phyloP scores from a whole-genome alignment of 2,888 invertebrate species.

The Tetragnatha montana region DNA sequence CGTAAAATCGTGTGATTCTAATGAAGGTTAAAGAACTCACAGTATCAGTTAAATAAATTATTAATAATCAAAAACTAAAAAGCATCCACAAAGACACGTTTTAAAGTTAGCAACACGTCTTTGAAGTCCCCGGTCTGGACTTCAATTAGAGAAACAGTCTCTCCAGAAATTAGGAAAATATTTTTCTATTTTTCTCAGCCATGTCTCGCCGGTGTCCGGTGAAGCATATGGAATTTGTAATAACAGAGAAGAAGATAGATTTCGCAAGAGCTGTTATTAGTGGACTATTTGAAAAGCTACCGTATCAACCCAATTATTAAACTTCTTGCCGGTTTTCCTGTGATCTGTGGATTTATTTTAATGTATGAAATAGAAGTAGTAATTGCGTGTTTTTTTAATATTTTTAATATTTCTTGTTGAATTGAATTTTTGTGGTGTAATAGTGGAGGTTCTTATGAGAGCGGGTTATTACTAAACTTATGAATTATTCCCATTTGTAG shows the following conservation, averaged over 20 bases:
- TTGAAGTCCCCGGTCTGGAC: not conserved
- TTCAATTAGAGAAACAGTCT: not conserved
- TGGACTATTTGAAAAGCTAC: not conserved
- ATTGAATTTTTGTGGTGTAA: not conserved
- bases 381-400: not conserved
- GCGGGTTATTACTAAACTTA: too few relatives aligned
- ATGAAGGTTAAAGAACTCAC: too few relatives aligned
- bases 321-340: not conserved
- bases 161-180: not conserved
- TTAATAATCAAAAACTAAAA: too few relatives aligned
- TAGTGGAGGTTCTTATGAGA: too few relatives aligned
- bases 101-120: not conserved
- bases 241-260: not conserved
- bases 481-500: too few relatives aligned
- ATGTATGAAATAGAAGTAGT: not conserved
- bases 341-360: not conserved
- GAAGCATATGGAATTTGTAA: not conserved
- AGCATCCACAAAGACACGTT: too few relatives aligned
- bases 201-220: not conserved
- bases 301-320: not conserved
- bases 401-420: not conserved
- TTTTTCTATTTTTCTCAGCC: not conserved
- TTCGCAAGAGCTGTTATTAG: not conserved
- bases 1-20: too few relatives aligned
- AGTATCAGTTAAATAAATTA: too few relatives aligned